Base-by-base conservation (phyloP, 2,797 vertebrate genomes). In the Cynodonichthys magdalenae region DNA sequence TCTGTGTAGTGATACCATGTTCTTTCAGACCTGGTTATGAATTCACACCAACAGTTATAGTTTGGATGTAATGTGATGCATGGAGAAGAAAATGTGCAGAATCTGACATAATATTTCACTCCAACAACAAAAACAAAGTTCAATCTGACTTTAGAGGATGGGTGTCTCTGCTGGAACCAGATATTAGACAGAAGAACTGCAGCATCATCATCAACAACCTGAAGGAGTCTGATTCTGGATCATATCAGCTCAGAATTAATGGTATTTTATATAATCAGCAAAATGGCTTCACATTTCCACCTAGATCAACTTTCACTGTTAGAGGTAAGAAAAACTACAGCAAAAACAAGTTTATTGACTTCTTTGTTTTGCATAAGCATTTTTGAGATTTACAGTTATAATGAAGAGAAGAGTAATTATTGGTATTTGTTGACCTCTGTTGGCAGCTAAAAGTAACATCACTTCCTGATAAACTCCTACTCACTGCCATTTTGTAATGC, bases 251-350 rank as follows among this genome's bases (percentile, higher is more conserved):
- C 53, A 77, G 74, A 80, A 44, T 86, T 17, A 57, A 31, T 46
- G 55, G 66, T 14, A 0, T 11, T 0, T 0, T 0, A 0, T 0
- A 0, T 27, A 0, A 5, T 3, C 0, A 0, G 0, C 0, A 0
- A 1, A 0, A 1, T 10, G 58, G 69, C 72, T 62, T 45, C 7
- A 29, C 9, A 17, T 82, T 9, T 27, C 0, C 0, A 1, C 0
- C 0, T 4, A 67, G 0, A 53, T 2, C 60, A 39, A 29, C 0
- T 3, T 2, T 89, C 50, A 44, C 10, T 20, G 57, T 89, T 17
- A 47, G 53, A 77, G 67, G 85, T 87, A 77, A 8, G 58, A 44
- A 39, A 57, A 24, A 2, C 15, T 34, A 34, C n/a, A 19, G n/a
- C 24, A 42, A 19, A 51, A 18, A 4, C 6, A 18, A 39, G 0